phyloP scores from a whole-genome alignment of 1,140 invertebrate genomes.

The Anoplolepis gracilipes region DNA sequence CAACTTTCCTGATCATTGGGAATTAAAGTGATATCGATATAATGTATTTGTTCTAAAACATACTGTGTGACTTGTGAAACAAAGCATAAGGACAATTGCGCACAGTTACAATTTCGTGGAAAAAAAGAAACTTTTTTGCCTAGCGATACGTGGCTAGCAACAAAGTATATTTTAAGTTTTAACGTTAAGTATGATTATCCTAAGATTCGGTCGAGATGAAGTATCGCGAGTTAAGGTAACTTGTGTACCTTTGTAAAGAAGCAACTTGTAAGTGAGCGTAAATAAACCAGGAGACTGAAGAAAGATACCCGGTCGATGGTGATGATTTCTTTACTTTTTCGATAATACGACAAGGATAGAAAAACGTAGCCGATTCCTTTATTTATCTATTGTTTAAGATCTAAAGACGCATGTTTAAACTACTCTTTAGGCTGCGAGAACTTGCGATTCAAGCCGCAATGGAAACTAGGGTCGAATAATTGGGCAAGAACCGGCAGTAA shows the following conservation, averaged over 20 bases:
- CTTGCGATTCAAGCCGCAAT: conserved; percentile 64
- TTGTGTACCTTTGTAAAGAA: conserved; percentile 62
- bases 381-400: conserved; percentile 79
- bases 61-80: conserved; percentile 33
- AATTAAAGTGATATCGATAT: conserved; percentile 57
- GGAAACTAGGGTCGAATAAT: conserved; percentile 59
- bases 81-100: not conserved
- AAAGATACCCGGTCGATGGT: conserved; percentile 39
- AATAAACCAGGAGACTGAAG: conserved; percentile 69
- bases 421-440: conserved; percentile 73
- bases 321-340: conserved; percentile 62
- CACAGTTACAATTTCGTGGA: conserved; percentile 1
- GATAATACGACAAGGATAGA: conserved; percentile 72
- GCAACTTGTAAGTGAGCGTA: conserved; percentile 55
- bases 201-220: not conserved
- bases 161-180: conserved; percentile 41
- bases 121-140: conserved; percentile 14
- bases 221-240: not conserved
- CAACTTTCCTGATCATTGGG: conserved; percentile 81
- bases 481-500: conserved; percentile 79
- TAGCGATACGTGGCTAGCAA: not conserved
- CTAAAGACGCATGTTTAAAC: conserved; percentile 77
- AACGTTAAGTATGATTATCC: not conserved
- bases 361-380: conserved; percentile 80
- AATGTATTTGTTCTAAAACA: conserved; percentile 49